Evolutionary conservation across 2,888 invertebrate genomes (phyloP).

Genomic region (Lithosia quadra): DNA sequence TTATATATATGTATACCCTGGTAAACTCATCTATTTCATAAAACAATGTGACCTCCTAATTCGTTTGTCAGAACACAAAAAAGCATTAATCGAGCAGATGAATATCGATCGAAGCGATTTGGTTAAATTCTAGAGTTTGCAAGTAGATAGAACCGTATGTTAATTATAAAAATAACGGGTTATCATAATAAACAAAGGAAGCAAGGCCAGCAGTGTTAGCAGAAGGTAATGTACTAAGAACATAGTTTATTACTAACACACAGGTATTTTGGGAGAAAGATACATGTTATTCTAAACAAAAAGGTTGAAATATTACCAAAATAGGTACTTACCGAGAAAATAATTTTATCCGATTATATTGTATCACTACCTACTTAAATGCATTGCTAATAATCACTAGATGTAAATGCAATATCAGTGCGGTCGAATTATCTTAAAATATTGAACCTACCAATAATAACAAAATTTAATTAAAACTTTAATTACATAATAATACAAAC

Average conservation of each 20-base stretch:
- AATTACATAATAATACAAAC: slow-evolving; percentile 37
- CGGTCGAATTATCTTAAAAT: slow-evolving; percentile 18
- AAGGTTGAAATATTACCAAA: neutral
- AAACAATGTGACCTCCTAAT: no score
- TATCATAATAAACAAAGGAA: slow-evolving; percentile 50
- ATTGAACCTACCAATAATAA: slow-evolving; percentile 4
- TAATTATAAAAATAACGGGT: slow-evolving; percentile 48
- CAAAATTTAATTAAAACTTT: slow-evolving; percentile 19
- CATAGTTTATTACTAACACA: slow-evolving; percentile 39
- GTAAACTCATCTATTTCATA: neutral
- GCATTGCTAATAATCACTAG: slow-evolving; percentile 23
- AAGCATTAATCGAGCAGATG: slow-evolving; percentile 22
- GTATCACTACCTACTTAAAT: slow-evolving; percentile 23
- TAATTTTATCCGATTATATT: slow-evolving; percentile 15
- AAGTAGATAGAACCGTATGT: slow-evolving; percentile 37
- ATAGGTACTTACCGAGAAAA: slow-evolving; percentile 39
- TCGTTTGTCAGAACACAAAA: neutral
- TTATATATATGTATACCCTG: neutral
- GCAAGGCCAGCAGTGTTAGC: slow-evolving; percentile 47
- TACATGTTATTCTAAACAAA: neutral
- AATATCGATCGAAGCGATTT: slow-evolving; percentile 43
- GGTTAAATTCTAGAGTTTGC: slow-evolving; percentile 38
- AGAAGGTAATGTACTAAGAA: slow-evolving; percentile 34
- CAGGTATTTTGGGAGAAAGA: slow-evolving; percentile 12
- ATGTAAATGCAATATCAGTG: slow-evolving; percentile 24